A percentile compares a stretch with the other conserved stretches of the same genome.
These are phyloP conservation scores for Lithophane socia DNA, from an alignment of 2,888 invertebrate genomes.

Conservation along the genomic window DNA sequence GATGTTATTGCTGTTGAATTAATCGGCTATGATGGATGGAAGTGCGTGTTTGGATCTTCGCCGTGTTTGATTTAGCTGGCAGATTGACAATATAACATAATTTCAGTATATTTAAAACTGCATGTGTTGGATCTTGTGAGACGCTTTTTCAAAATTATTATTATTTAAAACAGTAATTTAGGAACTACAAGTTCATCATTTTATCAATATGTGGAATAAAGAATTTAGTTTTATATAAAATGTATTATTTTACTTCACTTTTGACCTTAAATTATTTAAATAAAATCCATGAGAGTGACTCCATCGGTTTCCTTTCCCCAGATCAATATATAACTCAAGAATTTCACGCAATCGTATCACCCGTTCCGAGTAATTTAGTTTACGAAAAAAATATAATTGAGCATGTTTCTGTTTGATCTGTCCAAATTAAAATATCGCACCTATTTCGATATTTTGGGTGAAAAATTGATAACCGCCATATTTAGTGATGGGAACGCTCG, in stretches of 20 bases:
- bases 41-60: background rate
- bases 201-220: background rate
- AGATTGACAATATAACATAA: background rate
- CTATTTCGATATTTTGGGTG: slow-evolving; percentile 19
- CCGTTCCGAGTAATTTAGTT: slow-evolving; percentile 50
- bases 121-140: background rate
- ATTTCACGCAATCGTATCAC: slow-evolving; percentile 55
- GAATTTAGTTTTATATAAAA: background rate
- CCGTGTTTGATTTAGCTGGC: background rate
- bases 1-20: slow-evolving; percentile 26
- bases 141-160: background rate
- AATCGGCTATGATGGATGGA: slow-evolving; percentile 15
- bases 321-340: slow-evolving; percentile 28
- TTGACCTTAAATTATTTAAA: too few relatives aligned
- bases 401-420: slow-evolving; percentile 49
- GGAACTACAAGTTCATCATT: background rate
- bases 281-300: slow-evolving; percentile 5
- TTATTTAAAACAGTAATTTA: background rate
- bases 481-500: background rate
- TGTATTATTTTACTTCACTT: background rate
- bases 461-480: slow-evolving; percentile 36
- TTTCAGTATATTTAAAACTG: background rate
- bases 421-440: slow-evolving; percentile 42
- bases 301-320: slow-evolving; percentile 25
- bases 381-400: slow-evolving; percentile 48